Conservation (phyloP, 2,888 invertebrate genomes). For the Sarcophaga caerulescens region DNA sequence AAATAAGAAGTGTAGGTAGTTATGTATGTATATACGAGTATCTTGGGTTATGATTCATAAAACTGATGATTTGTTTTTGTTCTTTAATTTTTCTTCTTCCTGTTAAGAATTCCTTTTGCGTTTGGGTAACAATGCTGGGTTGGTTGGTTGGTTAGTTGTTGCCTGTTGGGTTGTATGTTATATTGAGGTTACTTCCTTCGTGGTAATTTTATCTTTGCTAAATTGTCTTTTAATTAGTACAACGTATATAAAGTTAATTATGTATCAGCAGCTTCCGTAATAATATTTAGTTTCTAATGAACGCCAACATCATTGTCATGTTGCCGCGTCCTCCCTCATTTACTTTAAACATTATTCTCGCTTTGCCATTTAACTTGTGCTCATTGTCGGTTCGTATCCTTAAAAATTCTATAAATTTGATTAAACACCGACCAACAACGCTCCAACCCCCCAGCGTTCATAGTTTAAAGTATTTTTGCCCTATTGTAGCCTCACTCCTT, state of each 20-base stretch:
- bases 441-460: background rate
- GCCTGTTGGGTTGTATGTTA: background rate
- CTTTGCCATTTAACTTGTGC: background rate
- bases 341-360: background rate
- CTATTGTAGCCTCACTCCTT: background rate
- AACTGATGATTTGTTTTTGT: background rate
- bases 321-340: background rate
- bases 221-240: conserved; percentile 71
- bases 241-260: conserved; percentile 71
- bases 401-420: background rate
- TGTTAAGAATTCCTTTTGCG: background rate
- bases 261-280: conserved; percentile 69
- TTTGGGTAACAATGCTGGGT: background rate
- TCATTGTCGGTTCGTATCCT: background rate
- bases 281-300: conserved; percentile 65
- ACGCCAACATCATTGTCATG: conserved; percentile 10
- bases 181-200: conserved; percentile 45
- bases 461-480: conserved; percentile 21
- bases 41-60: conserved; percentile 8
- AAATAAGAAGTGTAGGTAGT: background rate
- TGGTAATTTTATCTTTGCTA: conserved; percentile 70
- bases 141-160: background rate
- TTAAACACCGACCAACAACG: background rate
- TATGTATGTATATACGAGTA: background rate
- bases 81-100: background rate